These are phyloP conservation scores for Caenorhabditis sinica DNA, from an alignment of 2,888 invertebrate species.

Conservation along the genomic window DNA sequence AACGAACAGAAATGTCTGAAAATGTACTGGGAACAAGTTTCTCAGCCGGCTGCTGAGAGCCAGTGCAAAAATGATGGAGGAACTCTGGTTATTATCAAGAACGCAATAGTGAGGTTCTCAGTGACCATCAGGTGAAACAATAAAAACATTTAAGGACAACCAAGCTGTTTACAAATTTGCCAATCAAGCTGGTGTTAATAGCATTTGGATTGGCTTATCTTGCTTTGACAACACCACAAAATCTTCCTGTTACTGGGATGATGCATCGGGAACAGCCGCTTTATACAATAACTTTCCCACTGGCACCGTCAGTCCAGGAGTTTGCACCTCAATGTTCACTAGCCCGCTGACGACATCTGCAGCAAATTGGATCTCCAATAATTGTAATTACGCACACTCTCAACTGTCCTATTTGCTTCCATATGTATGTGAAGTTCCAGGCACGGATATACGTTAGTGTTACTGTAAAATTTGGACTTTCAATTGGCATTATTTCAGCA, in stretches of 20 bases:
- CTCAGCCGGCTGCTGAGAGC: conserved; percentile 4
- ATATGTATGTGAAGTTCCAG: background rate
- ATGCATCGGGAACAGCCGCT: background rate
- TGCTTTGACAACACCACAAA: conserved; percentile 8
- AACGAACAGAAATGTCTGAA: conserved; percentile 14
- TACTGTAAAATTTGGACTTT: background rate
- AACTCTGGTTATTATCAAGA: conserved; percentile 22
- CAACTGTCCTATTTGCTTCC: background rate
- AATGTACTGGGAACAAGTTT: background rate
- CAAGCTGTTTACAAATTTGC: background rate
- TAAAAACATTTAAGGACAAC: conserved; percentile 39
- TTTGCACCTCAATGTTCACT: background rate
- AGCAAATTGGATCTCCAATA: background rate
- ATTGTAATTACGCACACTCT: background rate
- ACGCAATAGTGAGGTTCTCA: conserved; percentile 34
- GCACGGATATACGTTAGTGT: background rate
- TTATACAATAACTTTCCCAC: conserved; percentile 5
- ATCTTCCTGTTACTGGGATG: conserved; percentile 29
- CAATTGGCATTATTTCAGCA: background rate
- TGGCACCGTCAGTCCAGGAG: background rate
- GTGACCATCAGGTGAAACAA: too few species aligned
- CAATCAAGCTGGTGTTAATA: background rate
- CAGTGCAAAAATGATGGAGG: conserved; percentile 11
- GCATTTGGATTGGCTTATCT: conserved; percentile 11
- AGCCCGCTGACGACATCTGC: background rate